Evolutionary conservation across 1,140 invertebrate species (phyloP).

Genomic region (Lasaia peninsularis): DNA sequence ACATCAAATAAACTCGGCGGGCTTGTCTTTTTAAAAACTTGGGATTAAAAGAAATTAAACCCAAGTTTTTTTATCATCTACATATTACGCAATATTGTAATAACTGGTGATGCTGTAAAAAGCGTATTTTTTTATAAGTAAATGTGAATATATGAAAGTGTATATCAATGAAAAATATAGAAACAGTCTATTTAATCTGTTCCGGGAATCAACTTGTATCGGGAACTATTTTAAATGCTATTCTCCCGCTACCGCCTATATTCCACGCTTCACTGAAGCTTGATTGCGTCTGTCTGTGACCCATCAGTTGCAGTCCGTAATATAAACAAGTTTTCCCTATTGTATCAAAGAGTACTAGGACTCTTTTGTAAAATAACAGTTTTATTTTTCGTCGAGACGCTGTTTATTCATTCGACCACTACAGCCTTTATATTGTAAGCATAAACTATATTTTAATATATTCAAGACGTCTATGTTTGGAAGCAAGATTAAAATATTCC

Average conservation of each 20-base stretch:
- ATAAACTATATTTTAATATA: slow-evolving; percentile 9
- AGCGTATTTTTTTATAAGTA: no score
- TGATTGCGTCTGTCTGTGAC: slow-evolving; percentile 24
- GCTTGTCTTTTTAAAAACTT: no score
- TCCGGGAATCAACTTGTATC: no score
- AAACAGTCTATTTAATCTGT: no score
- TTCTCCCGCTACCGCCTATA: slow-evolving; percentile 4
- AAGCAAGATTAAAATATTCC: slow-evolving; percentile 6
- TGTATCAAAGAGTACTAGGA: slow-evolving; percentile 18
- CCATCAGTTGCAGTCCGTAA: slow-evolving; percentile 21
- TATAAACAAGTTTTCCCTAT: slow-evolving; percentile 24
- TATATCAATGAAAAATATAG: no score
- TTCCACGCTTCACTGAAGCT: not conserved
- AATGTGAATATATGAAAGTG: no score
- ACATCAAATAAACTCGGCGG: no score
- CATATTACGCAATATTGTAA: no score
- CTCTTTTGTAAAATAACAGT: slow-evolving; percentile 23
- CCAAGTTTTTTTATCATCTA: no score
- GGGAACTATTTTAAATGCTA: no score
- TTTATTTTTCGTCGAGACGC: slow-evolving; percentile 13
- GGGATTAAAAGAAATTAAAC: no score
- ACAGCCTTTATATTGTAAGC: slow-evolving; percentile 4
- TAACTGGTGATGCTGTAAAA: no score
- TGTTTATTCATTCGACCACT: slow-evolving; percentile 7
- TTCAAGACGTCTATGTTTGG: slow-evolving; percentile 6